phyloP scores from a whole-genome alignment of 2,113 vertebrate species.

The Chaetodon auriga region DNA sequence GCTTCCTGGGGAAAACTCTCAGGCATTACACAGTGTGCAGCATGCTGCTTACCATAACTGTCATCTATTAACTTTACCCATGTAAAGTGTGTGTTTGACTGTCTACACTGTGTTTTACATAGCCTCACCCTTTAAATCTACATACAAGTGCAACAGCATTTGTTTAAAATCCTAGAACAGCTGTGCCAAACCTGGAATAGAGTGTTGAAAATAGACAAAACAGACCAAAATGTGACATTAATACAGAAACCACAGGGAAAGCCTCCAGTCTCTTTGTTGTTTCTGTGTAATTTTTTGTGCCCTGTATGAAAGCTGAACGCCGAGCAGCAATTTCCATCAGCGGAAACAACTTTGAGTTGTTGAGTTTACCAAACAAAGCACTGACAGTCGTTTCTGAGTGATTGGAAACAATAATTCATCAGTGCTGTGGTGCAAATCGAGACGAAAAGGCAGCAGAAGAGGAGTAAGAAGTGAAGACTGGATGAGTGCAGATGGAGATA shows the following conservation, averaged over 20 bases:
- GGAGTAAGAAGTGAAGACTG: not conserved
- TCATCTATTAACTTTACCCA: not conserved
- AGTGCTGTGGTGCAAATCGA: not conserved
- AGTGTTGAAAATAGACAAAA: not conserved
- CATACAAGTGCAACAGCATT: not conserved
- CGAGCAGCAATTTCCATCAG: not conserved
- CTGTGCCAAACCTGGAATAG: not conserved
- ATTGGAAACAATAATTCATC: not conserved
- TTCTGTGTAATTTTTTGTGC: not conserved
- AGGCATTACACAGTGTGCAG: not conserved
- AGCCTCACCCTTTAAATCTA: not conserved
- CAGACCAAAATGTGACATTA: not conserved
- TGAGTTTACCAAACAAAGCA: not conserved
- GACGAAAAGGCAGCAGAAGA: not conserved
- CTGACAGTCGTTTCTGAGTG: not conserved
- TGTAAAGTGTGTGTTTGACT: not conserved
- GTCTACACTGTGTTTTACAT: not conserved
- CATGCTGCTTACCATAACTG: not conserved
- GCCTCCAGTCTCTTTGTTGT: not conserved
- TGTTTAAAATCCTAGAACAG: not conserved
- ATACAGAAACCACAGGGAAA: not conserved
- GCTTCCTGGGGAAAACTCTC: not conserved
- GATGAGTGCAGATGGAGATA: constrained; percentile 29
- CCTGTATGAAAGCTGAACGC: not conserved
- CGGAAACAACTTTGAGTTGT: not conserved